phyloP scores from a whole-genome alignment of 2,888 invertebrate species.

The Strigamia transsilvanica region DNA sequence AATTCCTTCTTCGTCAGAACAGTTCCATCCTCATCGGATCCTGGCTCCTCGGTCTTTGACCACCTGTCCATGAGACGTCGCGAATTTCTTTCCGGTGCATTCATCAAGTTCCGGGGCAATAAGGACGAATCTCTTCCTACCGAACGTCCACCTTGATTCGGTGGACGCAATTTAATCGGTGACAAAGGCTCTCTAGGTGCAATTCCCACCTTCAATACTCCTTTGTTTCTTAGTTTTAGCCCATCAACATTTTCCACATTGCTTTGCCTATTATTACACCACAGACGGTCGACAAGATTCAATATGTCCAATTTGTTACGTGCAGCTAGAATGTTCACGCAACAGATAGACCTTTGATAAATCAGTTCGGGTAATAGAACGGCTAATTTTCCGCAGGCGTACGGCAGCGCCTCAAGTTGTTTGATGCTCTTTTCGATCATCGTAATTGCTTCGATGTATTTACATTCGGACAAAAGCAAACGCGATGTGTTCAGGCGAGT shows the following conservation, averaged over 20 bases:
- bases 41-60: background rate
- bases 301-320: background rate
- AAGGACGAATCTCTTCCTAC: background rate
- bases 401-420: background rate
- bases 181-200: background rate
- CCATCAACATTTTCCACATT: background rate
- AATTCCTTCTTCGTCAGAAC: background rate
- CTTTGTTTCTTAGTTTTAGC: background rate
- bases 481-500: background rate
- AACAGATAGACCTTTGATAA: background rate
- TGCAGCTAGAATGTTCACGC: background rate
- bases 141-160: background rate
- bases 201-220: background rate
- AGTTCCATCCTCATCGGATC: background rate
- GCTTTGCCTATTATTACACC: background rate
- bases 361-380: background rate
- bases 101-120: background rate
- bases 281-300: background rate
- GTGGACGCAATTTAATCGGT: background rate
- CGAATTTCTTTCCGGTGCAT: background rate
- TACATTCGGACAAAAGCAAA: background rate
- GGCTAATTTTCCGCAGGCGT: background rate
- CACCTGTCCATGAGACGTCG: background rate
- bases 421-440: background rate
- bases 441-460: background rate